A percentile compares a stretch with the other conserved stretches of the same genome.
These are phyloP conservation scores for Streptopelia turtur DNA, from an alignment of 2,797 vertebrate species.

Conservation along the genomic window DNA sequence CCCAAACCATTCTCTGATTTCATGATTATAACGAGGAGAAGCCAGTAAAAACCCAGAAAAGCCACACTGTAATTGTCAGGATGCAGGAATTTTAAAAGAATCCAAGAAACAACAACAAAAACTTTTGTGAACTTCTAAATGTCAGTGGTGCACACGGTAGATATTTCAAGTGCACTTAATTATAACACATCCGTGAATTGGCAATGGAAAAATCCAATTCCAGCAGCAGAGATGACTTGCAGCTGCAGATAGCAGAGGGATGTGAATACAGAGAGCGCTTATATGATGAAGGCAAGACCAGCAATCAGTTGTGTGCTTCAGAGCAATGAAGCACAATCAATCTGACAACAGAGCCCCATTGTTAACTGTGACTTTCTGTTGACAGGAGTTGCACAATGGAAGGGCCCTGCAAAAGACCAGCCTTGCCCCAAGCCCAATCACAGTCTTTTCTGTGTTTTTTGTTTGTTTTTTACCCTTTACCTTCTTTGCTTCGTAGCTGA, in stretches of 20 bases:
- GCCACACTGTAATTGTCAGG: not conserved
- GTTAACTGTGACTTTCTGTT: not conserved
- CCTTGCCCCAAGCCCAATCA: not conserved
- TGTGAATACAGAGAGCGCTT: conserved; percentile 39
- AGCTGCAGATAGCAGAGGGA: conserved; percentile 50
- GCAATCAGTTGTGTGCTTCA: conserved; percentile 57
- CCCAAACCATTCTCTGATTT: no score
- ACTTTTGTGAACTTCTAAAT: not conserved
- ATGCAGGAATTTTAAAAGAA: not conserved
- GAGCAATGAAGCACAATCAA: conserved; percentile 54
- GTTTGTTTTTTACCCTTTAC: not conserved
- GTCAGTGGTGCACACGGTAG: not conserved
- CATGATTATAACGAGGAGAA: not conserved
- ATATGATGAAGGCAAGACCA: not conserved
- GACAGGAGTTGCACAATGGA: not conserved
- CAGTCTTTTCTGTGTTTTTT: not conserved
- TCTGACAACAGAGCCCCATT: conserved; percentile 18
- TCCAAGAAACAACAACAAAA: not conserved
- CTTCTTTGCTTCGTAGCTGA: rapidly evolving
- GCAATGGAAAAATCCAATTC: conserved; percentile 40
- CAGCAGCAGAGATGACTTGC: conserved; percentile 47
- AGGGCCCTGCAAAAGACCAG: not conserved
- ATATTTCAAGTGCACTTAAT: conserved; percentile 17
- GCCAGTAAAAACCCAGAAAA: not conserved
- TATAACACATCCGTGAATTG: conserved; percentile 3